Evolutionary conservation across 2,888 invertebrate genomes (phyloP).

Genomic region (Malachius bipustulatus): DNA sequence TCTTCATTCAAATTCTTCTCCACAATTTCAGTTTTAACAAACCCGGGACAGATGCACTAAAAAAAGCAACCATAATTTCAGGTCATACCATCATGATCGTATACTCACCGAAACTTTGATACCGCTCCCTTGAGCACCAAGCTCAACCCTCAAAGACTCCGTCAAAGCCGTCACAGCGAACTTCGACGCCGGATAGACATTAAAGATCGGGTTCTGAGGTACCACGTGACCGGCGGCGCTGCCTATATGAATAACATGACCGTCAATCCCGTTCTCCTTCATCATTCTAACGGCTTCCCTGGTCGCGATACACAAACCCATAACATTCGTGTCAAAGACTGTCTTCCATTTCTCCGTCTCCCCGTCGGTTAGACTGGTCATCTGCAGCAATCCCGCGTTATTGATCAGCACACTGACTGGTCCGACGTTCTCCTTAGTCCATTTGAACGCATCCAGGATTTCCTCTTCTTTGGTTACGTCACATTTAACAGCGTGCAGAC

Average conservation of each 20-base stretch:
- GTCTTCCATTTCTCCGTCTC: constrained; percentile 19
- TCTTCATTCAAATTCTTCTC: too few relatives aligned
- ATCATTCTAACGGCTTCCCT: constrained; percentile 16
- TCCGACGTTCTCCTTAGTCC: constrained; percentile 22
- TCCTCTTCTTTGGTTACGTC: constrained; percentile 24
- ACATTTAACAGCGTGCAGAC: constrained; percentile 19
- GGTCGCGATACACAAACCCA: constrained; percentile 15
- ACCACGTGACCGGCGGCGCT: constrained; percentile 15
- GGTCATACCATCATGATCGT: too few relatives aligned
- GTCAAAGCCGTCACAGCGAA: constrained; percentile 19
- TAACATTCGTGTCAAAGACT: constrained; percentile 16
- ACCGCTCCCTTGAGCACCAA: constrained; percentile 15
- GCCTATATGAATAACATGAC: constrained; percentile 17
- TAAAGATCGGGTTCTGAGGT: constrained; percentile 11
- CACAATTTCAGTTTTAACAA: too few relatives aligned
- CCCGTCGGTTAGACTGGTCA: constrained; percentile 16
- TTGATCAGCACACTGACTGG: constrained; percentile 24
- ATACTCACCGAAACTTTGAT: constrained; percentile 22
- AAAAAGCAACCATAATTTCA: too few relatives aligned
- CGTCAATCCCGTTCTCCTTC: constrained; percentile 15
- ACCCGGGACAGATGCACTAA: too few relatives aligned
- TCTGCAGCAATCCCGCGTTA: constrained; percentile 20
- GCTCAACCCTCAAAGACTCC: constrained; percentile 18
- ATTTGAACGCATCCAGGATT: constrained; percentile 22
- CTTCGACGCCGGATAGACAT: constrained; percentile 20